phyloP scores from a whole-genome alignment of 2,888 invertebrate genomes.

The Digitonthophagus gazella region DNA sequence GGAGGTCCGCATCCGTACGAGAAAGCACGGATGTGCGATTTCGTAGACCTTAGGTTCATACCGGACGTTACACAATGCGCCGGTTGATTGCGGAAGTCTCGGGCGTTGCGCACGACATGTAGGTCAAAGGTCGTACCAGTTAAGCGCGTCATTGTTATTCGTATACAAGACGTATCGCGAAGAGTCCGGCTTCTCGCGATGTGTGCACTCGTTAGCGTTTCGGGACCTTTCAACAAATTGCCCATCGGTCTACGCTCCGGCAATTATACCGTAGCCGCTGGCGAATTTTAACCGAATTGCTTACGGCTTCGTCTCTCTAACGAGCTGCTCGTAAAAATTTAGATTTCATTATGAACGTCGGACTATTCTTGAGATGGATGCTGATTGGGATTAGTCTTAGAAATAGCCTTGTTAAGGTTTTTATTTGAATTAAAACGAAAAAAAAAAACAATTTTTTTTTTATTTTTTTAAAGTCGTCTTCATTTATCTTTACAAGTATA shows the following conservation, averaged over 20 bases:
- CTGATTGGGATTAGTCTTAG: background rate
- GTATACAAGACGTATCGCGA: slow-evolving; percentile 11
- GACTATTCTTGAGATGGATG: background rate
- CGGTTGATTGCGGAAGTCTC: slow-evolving; percentile 12
- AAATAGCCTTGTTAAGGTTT: background rate
- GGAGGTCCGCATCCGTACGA: slow-evolving; percentile 1
- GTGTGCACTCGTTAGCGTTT: background rate
- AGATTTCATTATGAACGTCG: background rate
- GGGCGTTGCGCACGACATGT: slow-evolving; percentile 10
- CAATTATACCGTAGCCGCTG: background rate
- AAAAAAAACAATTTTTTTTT: too few relatives aligned
- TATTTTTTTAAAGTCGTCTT: too few relatives aligned
- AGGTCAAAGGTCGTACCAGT: slow-evolving; percentile 16
- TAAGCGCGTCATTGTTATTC: slow-evolving; percentile 12
- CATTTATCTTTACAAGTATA: too few relatives aligned
- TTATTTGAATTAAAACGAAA: too few relatives aligned
- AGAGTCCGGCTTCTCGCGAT: background rate
- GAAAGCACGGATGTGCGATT: slow-evolving; percentile 13
- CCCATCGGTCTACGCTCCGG: background rate
- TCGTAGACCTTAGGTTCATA: background rate
- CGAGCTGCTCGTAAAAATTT: background rate
- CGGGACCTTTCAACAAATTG: background rate
- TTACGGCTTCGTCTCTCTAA: background rate
- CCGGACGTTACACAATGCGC: slow-evolving; percentile 16
- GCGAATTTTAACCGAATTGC: background rate